These are phyloP conservation scores for Xanthorhoe spadicearia DNA, from an alignment of 2,888 invertebrate genomes.

Conservation along the genomic window DNA sequence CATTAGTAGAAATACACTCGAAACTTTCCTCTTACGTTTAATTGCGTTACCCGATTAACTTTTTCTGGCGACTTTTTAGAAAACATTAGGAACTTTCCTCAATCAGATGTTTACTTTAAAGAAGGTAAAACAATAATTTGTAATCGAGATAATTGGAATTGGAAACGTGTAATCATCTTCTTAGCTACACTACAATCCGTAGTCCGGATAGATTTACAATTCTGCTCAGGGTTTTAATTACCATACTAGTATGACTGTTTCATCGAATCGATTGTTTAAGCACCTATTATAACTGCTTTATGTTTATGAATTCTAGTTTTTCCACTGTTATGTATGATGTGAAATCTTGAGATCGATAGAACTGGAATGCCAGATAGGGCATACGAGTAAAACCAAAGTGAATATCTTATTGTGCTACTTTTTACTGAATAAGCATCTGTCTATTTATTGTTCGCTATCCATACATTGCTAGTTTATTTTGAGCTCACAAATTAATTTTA, in stretches of 20 bases:
- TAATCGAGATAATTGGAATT: conserved; percentile 44
- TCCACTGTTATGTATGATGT: conserved; percentile 8
- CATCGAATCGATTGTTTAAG: conserved; percentile 60
- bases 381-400: conserved; percentile 19
- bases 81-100: conserved; percentile 25
- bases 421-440: conserved; percentile 22
- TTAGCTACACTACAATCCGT: conserved; percentile 36
- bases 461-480: conserved; percentile 12
- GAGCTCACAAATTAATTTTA: not conserved
- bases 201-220: conserved; percentile 54
- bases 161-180: conserved; percentile 30
- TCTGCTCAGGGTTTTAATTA: conserved; percentile 57
- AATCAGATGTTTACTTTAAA: conserved; percentile 4
- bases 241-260: conserved; percentile 64
- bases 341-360: conserved; percentile 19
- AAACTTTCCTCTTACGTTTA: conserved; percentile 59
- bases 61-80: conserved; percentile 22
- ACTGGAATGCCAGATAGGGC: conserved; percentile 11
- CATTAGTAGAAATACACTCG: conserved; percentile 43
- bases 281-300: conserved; percentile 25
- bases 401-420: conserved; percentile 19
- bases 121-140: conserved; percentile 31
- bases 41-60: conserved; percentile 53
- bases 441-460: conserved; percentile 7
- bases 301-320: conserved; percentile 25